Conservation (phyloP, 1,140 invertebrate species). For the Asbolus verrucosus region DNA sequence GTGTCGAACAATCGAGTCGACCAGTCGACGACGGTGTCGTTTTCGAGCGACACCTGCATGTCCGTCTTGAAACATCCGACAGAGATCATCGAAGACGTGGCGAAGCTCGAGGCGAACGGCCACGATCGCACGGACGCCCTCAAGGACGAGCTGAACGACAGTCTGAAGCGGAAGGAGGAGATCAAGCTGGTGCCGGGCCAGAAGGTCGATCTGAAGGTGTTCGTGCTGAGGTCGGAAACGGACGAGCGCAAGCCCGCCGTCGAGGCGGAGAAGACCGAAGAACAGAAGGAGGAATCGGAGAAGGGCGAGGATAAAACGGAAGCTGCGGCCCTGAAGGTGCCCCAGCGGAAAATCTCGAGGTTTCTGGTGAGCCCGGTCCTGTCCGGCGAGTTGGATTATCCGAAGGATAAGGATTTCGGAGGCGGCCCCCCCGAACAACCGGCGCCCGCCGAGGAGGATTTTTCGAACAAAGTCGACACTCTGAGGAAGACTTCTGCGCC, state of each 20-base stretch:
- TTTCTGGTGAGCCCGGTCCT: constrained; percentile 84
- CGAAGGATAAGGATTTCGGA: constrained; percentile 60
- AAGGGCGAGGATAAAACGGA: constrained; percentile 1
- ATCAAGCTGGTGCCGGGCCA: constrained; percentile 57
- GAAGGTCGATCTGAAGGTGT: constrained; percentile 61
- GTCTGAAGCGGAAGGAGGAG: constrained; percentile 55
- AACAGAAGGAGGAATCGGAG: constrained; percentile 43
- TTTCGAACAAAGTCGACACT: constrained; percentile 35
- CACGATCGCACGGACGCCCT: constrained; percentile 50
- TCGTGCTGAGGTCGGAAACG: constrained; percentile 53
- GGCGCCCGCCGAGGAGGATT: constrained; percentile 6
- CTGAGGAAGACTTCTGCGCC: constrained; percentile 56
- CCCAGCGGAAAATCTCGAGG: constrained; percentile 79
- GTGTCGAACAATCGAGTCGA: constrained; percentile 52
- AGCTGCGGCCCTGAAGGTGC: constrained; percentile 56
- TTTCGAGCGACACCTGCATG: constrained; percentile 49
- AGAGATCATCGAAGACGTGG: background rate
- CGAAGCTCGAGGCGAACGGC: constrained; percentile 39
- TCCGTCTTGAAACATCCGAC: background rate
- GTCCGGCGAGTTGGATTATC: constrained; percentile 65
- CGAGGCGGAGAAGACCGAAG: background rate
- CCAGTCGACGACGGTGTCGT: constrained; percentile 46
- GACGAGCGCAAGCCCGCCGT: background rate
- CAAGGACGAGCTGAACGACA: constrained; percentile 57
- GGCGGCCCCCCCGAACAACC: constrained; percentile 10